Evolutionary conservation across 1,140 invertebrate genomes (phyloP).

Genomic region (Scaptomyza hsui): DNA sequence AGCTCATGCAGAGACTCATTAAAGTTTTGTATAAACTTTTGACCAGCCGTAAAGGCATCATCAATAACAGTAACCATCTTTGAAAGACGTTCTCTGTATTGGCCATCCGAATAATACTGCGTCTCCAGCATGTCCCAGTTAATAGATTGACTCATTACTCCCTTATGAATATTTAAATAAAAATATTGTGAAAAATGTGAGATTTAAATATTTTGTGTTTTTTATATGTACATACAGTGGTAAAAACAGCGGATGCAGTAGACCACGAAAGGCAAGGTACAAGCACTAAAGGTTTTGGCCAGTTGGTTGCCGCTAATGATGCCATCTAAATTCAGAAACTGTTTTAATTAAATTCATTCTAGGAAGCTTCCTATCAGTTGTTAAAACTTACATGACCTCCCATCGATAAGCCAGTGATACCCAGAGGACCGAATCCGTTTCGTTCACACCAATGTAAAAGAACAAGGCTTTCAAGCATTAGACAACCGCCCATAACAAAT

Average conservation of each 20-base stretch:
- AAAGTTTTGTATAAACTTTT: constrained; percentile 92
- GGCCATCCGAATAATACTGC: constrained; percentile 94
- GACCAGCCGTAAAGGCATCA: constrained; percentile 90
- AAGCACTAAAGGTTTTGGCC: constrained; percentile 95
- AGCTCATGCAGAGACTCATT: constrained; percentile 85
- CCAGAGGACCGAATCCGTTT: constrained; percentile 94
- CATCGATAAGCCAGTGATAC: constrained; percentile 99
- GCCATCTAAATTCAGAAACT: constrained; percentile 93
- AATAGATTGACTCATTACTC: constrained; percentile 97
- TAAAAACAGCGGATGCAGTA: constrained; percentile 97
- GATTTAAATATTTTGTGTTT: background rate
- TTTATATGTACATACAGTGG: constrained; percentile 87
- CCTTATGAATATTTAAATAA: constrained; percentile 85
- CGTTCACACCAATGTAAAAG: constrained; percentile 97
- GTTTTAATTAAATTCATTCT: background rate
- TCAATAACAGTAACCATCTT: constrained; percentile 91
- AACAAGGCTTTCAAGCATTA: constrained; percentile 96
- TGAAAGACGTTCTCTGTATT: constrained; percentile 92
- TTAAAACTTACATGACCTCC: constrained; percentile 98
- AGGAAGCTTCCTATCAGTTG: constrained; percentile 61
- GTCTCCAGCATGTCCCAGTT: constrained; percentile 96
- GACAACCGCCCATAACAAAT: constrained; percentile 99
- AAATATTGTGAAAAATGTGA: background rate
- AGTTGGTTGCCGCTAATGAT: constrained; percentile 96
- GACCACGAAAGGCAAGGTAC: constrained; percentile 99